A percentile compares a stretch with the other conserved stretches of the same genome.
Conservation (phyloP, 2,888 invertebrate genomes). For the Blastobasis lacticolella region DNA sequence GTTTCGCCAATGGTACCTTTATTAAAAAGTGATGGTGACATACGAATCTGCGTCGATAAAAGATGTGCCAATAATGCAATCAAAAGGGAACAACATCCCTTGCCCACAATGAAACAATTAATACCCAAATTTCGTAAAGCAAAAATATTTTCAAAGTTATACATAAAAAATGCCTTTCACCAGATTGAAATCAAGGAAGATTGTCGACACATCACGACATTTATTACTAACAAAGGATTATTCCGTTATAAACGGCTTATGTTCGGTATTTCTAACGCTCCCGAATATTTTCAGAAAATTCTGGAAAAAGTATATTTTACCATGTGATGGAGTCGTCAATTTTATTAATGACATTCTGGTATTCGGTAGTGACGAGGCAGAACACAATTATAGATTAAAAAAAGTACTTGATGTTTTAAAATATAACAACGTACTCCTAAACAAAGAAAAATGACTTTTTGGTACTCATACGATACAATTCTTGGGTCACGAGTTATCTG, state of each 20-base stretch:
- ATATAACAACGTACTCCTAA: constrained; percentile 15
- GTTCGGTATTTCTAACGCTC: constrained; percentile 20
- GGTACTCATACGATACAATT: constrained; percentile 6
- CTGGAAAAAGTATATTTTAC: constrained; percentile 18
- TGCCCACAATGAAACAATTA: constrained; percentile 17
- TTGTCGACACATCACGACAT: constrained; percentile 16
- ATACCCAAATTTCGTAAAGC: constrained; percentile 19
- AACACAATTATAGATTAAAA: constrained; percentile 14
- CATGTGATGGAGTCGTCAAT: constrained; percentile 14
- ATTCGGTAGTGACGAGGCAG: constrained; percentile 9
- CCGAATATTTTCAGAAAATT: constrained; percentile 24
- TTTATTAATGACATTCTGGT: neutral
- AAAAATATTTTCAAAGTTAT: constrained; percentile 12
- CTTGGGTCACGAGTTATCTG: constrained; percentile 15
- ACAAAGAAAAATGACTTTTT: constrained; percentile 13
- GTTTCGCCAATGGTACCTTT: neutral
- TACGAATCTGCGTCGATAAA: neutral
- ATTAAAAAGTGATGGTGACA: neutral
- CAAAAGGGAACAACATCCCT: constrained; percentile 14
- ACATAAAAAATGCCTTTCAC: constrained; percentile 17
- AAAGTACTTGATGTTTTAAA: constrained; percentile 13
- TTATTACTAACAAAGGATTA: constrained; percentile 15
- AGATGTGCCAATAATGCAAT: constrained; percentile 12
- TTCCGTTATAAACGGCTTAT: constrained; percentile 32
- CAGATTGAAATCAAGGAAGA: constrained; percentile 11